Evolutionary conservation across 2,888 invertebrate species (phyloP), one percentile per base, ranked within the genome.

Genomic region (Phanerotoma sp.): DNA sequence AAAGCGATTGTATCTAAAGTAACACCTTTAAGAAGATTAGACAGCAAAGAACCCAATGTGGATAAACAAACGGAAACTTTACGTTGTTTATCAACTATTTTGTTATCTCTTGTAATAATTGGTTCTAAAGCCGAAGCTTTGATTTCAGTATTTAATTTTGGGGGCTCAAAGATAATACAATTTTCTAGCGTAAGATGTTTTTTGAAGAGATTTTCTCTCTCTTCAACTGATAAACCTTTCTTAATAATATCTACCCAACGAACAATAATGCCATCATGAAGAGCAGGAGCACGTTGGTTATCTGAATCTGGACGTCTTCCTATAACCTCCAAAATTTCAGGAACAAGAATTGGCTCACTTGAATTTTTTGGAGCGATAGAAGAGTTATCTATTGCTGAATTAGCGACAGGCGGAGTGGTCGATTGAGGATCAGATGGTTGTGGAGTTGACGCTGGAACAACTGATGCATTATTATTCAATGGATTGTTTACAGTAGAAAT

Each of bases 111-210:
- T 35, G 10, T 50, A 21, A 56, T 49, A 16, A 57, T 38, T 9
- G 54, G 47, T 38, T 60, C 60, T n/a, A 51, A 32, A 6, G 57
- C 33, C 25, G 54, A 55, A 25, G 25, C 50, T 22, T 54, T 56
- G 5, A 62, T 41, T 18, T 60, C 53, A 9, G 42, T 9, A 33
- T 61, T 60, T 10, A 64, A 37, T 28, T 56, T 57, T 7, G 54
- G 60, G 10, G 56, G 47, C 18, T 62, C 57, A 32, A 60, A 21
- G 10, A 11, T 11, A 10, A 21, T 22, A 35, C 53, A 60, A 50
- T 62, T 61, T 32, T 49, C 51, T n/a, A 59, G 49, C 25, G 52
- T 56, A 20, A 42, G 32, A 21, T 58, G 53, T 21, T 60, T 60
- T 16, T 50, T 41, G 16, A 50, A 40, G 16, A 49, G 44, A 4